Evolutionary conservation across 2,888 invertebrate species (phyloP), one percentile per base, ranked within the genome.

Genomic region (Rhogogaster chlorosoma): DNA sequence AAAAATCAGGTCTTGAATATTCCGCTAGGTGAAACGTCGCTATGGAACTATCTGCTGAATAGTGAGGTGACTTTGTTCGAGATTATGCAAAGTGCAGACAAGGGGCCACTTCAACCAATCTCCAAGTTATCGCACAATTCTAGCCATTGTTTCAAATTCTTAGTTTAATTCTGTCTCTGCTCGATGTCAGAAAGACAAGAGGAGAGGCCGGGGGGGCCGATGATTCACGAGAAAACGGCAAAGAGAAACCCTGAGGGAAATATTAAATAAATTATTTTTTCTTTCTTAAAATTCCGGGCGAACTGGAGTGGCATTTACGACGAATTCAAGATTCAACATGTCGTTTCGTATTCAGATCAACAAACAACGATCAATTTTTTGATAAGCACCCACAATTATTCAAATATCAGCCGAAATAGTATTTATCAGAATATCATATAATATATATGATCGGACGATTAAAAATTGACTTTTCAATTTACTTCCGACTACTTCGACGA

Each of bases 361-460:
- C 71, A 83, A 84, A 86, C 49, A 73, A 83, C 84, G 85, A 87
- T 89, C 87, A 87, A 88, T 89, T 87, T 84, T 49, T 87, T 36
- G 87, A 85, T 85, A 42, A 29, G 84, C 86, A 84, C 85, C 84
- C 86, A 78, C 87, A 87, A 85, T 87, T 88, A 88, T 91, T 90
- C 89, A 86, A 89, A 89, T 89, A 90, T 91, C 88, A 88, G 87
- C 88, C 90, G 12, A 53, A 53, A n/a, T 53, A 6, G 53, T 53
- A 53, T 53, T 1, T 53, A 6, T 15, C 45, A 45, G 15, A 12
- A 45, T 15, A 45, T 45, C 12, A 45, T 45, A 45, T 22, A 57
- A 89, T 88, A 32, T 0, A 70, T 36, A 38, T 36, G 0, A 70
- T n/a, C n/a, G 18, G 15, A 5, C 38, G n/a, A 9, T 71, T 7